These are phyloP conservation scores for Hydrozoanthus tunicans DNA, from an alignment of 64 coral and sea anemone genomes.

Conservation along the genomic window DNA sequence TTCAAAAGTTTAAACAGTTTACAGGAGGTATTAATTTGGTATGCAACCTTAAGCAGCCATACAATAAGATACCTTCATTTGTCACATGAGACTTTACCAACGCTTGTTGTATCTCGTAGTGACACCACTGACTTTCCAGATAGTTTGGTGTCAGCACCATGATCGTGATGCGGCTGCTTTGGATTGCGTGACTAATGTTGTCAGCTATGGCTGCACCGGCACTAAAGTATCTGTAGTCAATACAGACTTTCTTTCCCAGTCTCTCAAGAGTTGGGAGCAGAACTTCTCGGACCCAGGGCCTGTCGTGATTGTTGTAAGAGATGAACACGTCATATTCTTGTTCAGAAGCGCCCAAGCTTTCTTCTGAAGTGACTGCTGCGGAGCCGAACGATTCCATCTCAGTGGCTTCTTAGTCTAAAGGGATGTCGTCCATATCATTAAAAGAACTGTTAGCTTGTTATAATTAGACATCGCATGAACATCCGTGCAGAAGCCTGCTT, in stretches of 20 bases:
- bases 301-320: slow-evolving; percentile 49
- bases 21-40: too few species aligned
- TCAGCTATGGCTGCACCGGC: slow-evolving; percentile 1
- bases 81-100: not conserved
- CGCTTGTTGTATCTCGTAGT: slow-evolving; percentile 43
- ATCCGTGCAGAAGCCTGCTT: too few species aligned
- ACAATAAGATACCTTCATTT: slow-evolving; percentile 3
- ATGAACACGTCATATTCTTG: slow-evolving; percentile 33
- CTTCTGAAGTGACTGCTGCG: not conserved
- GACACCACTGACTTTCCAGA: slow-evolving; percentile 50
- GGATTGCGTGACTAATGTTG: slow-evolving; percentile 44
- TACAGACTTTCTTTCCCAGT: slow-evolving; percentile 54
- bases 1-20: too few species aligned
- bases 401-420: not conserved
- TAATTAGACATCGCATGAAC: too few species aligned
- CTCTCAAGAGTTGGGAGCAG: slow-evolving; percentile 29
- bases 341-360: not conserved
- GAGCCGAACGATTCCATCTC: not conserved
- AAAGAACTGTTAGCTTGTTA: too few species aligned
- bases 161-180: slow-evolving; percentile 40
- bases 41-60: not conserved
- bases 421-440: too few species aligned
- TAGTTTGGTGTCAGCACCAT: slow-evolving; percentile 19
- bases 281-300: slow-evolving; percentile 56
- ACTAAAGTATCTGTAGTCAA: slow-evolving; percentile 47